phyloP scores from a whole-genome alignment of 2,888 invertebrate genomes.

The Drosophila birchii region DNA sequence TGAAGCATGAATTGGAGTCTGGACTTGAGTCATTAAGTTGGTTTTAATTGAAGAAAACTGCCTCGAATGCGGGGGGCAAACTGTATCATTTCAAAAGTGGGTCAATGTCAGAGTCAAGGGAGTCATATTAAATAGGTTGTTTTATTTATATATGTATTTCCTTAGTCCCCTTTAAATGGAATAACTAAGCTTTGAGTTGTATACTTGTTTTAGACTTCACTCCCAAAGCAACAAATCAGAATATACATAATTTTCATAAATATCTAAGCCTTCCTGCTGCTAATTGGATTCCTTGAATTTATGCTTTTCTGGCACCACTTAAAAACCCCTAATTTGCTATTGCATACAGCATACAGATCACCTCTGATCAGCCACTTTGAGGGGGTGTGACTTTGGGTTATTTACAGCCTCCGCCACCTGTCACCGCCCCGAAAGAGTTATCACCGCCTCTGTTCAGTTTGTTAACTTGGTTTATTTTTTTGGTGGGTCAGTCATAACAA shows the following conservation, averaged over 20 bases:
- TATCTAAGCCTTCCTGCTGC: background rate
- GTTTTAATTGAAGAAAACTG: constrained; percentile 13
- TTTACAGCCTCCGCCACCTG: constrained; percentile 67
- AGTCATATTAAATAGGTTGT: background rate
- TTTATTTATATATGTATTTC: background rate
- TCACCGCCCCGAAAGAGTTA: constrained; percentile 42
- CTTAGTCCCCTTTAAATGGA: background rate
- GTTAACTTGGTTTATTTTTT: constrained; percentile 1
- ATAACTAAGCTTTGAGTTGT: background rate
- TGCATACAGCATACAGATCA: constrained; percentile 53
- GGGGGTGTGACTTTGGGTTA: constrained; percentile 44
- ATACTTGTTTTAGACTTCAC: background rate
- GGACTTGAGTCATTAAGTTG: constrained; percentile 9
- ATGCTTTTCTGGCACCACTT: constrained; percentile 24
- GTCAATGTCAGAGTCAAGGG: constrained; percentile 8
- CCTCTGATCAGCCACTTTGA: constrained; percentile 3
- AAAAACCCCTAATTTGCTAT: constrained; percentile 66
- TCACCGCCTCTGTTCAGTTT: constrained; percentile 5
- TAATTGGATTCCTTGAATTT: constrained; percentile 21
- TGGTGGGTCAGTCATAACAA: constrained; percentile 50
- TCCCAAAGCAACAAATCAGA: background rate
- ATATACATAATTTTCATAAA: background rate
- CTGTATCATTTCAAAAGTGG: constrained; percentile 3
- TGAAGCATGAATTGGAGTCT: constrained; percentile 15
- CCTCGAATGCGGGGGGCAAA: background rate